A percentile compares a stretch with the other conserved stretches of the same genome.
phyloP scores from a whole-genome alignment of 2,888 invertebrate species.

The Brachycybe producta region DNA sequence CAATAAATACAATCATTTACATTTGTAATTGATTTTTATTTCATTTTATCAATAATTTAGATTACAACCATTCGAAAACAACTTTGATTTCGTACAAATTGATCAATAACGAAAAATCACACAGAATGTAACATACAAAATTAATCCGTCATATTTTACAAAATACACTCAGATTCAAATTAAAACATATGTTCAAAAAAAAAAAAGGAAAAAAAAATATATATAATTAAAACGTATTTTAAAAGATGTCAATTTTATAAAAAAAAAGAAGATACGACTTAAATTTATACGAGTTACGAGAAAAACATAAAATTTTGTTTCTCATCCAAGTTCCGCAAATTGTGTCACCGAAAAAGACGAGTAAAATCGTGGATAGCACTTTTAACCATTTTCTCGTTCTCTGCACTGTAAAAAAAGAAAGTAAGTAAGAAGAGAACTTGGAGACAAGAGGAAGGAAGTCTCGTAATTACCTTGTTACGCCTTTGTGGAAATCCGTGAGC shows the following conservation, averaged over 20 bases:
- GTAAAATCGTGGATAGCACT: conserved; percentile 70
- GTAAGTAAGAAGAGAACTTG: conserved; percentile 17
- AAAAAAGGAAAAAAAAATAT: no score
- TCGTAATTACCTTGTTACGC: conserved; percentile 56
- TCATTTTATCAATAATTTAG: no score
- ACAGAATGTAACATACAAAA: no score
- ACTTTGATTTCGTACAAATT: no score
- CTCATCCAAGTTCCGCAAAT: not conserved
- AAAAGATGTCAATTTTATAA: not conserved
- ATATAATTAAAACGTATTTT: not conserved
- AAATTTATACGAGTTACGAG: not conserved
- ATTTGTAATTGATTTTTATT: no score
- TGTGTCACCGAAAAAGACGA: conserved; percentile 66
- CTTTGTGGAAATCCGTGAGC: conserved; percentile 64
- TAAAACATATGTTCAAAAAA: no score
- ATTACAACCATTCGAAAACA: no score
- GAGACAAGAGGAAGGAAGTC: no score
- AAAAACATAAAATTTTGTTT: not conserved
- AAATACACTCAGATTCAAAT: no score
- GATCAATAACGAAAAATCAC: no score
- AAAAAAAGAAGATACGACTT: not conserved
- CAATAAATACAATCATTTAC: no score
- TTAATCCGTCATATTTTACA: no score
- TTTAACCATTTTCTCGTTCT: conserved; percentile 62
- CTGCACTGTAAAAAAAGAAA: conserved; percentile 48